Percentiles rank a stretch among this genome's conserved stretches.
These are phyloP conservation scores for Thymelicus lineola DNA, from an alignment of 2,888 invertebrate genomes.

Conservation along the genomic window DNA sequence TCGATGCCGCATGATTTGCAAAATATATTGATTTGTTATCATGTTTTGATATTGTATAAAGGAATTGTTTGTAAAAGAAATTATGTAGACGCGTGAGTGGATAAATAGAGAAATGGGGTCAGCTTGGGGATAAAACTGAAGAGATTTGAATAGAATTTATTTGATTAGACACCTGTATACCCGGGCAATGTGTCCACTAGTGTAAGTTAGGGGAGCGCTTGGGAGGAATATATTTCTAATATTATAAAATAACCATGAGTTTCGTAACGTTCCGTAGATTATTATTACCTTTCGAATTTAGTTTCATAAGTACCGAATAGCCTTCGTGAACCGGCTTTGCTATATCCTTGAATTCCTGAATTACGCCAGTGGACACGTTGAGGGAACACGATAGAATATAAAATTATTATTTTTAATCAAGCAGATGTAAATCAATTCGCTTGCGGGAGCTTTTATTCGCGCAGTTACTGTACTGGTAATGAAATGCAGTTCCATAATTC, in stretches of 20 bases:
- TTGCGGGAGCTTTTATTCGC: conserved; percentile 6
- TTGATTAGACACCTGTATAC: not conserved
- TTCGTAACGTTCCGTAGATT: too few species aligned
- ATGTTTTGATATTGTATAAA: conserved; percentile 12
- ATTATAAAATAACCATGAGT: too few species aligned
- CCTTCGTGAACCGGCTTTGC: too few species aligned
- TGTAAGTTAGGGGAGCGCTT: not conserved
- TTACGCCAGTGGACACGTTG: not conserved
- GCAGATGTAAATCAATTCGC: not conserved
- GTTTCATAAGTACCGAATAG: too few species aligned
- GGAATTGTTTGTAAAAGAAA: conserved; percentile 17
- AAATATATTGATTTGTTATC: not conserved
- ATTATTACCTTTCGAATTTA: too few species aligned
- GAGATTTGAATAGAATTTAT: not conserved
- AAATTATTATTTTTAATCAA: not conserved
- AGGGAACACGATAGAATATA: not conserved
- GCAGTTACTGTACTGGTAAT: not conserved
- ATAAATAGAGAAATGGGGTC: not conserved
- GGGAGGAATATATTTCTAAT: not conserved
- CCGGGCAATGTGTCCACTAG: not conserved
- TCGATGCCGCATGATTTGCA: not conserved
- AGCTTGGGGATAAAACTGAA: not conserved
- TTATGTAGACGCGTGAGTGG: conserved; percentile 7
- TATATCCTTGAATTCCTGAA: not conserved
- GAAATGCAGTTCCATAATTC: conserved; percentile 1